A percentile compares a stretch with the other conserved stretches of the same genome.
Evolutionary conservation across 1,140 invertebrate genomes (phyloP).

Genomic region (Bombus polaris): DNA sequence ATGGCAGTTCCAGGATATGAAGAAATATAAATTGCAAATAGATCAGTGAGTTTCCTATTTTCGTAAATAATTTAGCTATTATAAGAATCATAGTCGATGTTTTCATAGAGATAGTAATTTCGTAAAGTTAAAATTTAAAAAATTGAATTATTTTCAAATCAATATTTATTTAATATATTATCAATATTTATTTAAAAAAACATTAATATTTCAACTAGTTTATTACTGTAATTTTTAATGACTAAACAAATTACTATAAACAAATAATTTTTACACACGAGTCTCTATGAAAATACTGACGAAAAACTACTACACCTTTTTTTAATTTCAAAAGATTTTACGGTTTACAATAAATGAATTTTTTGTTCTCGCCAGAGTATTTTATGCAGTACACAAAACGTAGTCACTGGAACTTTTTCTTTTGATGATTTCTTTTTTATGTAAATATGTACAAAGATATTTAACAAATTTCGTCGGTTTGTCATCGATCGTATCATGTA

Average conservation of each 20-base stretch:
- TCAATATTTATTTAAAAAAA: neutral
- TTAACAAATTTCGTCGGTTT: constrained; percentile 72
- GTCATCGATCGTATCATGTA: constrained; percentile 65
- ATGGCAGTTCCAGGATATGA: constrained; percentile 86
- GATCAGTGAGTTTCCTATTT: constrained; percentile 19
- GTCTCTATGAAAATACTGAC: constrained; percentile 64
- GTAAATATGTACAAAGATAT: constrained; percentile 76
- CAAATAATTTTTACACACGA: neutral
- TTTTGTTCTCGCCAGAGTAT: constrained; percentile 47
- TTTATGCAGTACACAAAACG: constrained; percentile 52
- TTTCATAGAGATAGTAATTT: constrained; percentile 57
- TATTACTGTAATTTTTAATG: neutral
- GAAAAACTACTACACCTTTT: constrained; percentile 29
- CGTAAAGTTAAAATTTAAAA: constrained; percentile 1
- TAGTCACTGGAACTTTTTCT: constrained; percentile 70
- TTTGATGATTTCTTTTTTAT: constrained; percentile 67
- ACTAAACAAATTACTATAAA: neutral
- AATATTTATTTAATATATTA: neutral
- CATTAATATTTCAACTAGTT: neutral
- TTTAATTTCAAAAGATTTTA: constrained; percentile 38
- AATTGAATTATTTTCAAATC: neutral
- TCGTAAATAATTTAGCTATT: constrained; percentile 17
- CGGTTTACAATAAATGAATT: constrained; percentile 45
- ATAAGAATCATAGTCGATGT: constrained; percentile 36
- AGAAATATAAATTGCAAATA: constrained; percentile 76